Evolutionary conservation across 2,113 vertebrate species (phyloP), one percentile per base, ranked within the genome.

Genomic region (Ptychochromis oligacanthus): DNA sequence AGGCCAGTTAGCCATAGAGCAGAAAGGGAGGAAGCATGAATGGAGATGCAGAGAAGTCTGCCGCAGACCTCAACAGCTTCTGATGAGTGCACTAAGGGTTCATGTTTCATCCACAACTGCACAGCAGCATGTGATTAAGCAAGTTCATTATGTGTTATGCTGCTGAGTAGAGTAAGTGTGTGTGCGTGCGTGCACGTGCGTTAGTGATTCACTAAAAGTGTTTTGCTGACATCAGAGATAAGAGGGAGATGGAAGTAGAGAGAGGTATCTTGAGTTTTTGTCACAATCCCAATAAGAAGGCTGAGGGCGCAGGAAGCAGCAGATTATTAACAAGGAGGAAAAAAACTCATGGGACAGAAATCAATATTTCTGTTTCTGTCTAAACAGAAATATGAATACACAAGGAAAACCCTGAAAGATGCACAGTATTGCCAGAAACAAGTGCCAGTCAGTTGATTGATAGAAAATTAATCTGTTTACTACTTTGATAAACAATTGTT

Each of bases 211-310:
- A 82, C 70, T 78, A 72, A 77, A n/a, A 18, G 57, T 36, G 36
- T 36, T 36, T 36, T 58, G 57, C 52, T 54, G 72, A 83, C 82
- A 83, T 87, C 81, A 91, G 86, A 89, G 75, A 60, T 61, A 52
- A 60, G 56, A 75, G 5, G 36, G 54, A 43, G 64, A 81, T 6
- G n/a, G 49, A 13, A 70, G 36, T 46, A 38, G 17, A 52, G 60
- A 76, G 78, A 46, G 70, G 22, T 6, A 46, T 43, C 61, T 59
- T 0, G 6, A 4, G 2, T 70, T 62, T 22, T 64, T 26, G 74
- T 59, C 28, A 49, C 18, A 76, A 57, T 78, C 62, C 40, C 76
- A 17, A 28, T 6, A 74, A 76, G 55, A 10, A 59, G 75, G 65
- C 22, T 3, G 49, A 20, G 15, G 43, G 75, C n/a, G 4, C 46